Base-by-base conservation (phyloP, 1,140 invertebrate species). In the Pogonomyrmex barbatus region DNA sequence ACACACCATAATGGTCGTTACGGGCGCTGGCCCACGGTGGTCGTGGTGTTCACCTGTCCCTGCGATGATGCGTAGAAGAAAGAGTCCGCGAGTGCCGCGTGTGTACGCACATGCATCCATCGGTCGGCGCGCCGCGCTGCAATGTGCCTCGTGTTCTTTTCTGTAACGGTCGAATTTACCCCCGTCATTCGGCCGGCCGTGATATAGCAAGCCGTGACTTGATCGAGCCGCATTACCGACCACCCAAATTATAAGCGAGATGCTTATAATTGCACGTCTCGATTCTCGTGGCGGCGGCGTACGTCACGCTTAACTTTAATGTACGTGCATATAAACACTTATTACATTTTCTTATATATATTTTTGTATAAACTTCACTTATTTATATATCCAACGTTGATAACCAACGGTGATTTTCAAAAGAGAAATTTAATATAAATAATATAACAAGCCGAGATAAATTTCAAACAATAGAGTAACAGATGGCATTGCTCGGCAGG, bases 141-240 rank as follows among this genome's bases (percentile, higher is more conserved):
- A 90, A 82, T 68, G 87, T 73, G 70, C 85, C 85, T 58, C 81
- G 73, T 89, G 63, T 24, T 24, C 82, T 88, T 92, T 89, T 91
- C 89, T 91, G 90, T 93, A 94, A 94, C 93, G 93, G 93, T 94
- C 93, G 79, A 93, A 92, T 92, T 91, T 93, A 93, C 93, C 93
- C 93, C 91, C 90, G 92, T 93, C 83, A 42, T 24, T 77, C 67
- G 60, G 87, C 77, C 63, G 33, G 85, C 68, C 87, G 87, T 88
- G 87, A 88, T 89, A 88, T 30, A 39, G 6, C 56, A 14, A 36
- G 9, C 50, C 77, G 8, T 52, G 62, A 87, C 65, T 54, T 12
- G 33, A 12, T 2, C n/a, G 17, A 17, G 1, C 30, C 33, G 33
- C 24, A 14, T 24, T 6, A 24, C 78, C n/a, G 54, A 56, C 33